Evolutionary conservation across 2,113 vertebrate species (phyloP), one percentile per base, ranked within the genome.

Genomic region (Tursiops truncatus): DNA sequence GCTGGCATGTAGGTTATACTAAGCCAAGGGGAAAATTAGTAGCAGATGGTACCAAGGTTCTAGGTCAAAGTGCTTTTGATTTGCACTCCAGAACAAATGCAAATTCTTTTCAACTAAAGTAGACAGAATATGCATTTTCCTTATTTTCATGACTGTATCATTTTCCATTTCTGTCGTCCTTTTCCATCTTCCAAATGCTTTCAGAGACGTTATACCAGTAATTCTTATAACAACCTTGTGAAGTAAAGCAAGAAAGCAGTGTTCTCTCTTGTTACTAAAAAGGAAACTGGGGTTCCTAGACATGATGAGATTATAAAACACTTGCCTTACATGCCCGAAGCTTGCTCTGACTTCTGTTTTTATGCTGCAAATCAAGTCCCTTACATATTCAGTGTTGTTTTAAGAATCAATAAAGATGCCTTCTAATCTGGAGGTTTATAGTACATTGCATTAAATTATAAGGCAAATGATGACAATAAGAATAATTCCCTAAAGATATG

Each of bases 41-140:
- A 77, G 84, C 91, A 97, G 80, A 93, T 83, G 70, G 41, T 56
- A 96, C 88, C 93, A 41, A 96, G 82, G 80, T 87, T 87, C 88
- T 79, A 87, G 88, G 90, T 92, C 88, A 92, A 91, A 73, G 76
- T 76, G 91, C 17, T 82, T 85, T 90, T 31, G 25, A 94, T 89
- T 93, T 70, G 67, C 53, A 96, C 79, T 71, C 60, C 73, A 80
- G 58, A 84, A 82, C 23, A 81, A 96, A 94, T 41, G 13, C 4
- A 41, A 79, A 79, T 79, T 90, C 23, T 79, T 95, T 91, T 56
- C 86, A 65, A 31, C 73, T 93, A 81, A 96, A 84, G 36, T 14
- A 89, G 62, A 95, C 62, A 41, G 91, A 89, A 91, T 81, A 25
- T 21, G 20, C 36, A 82, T 74, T 65, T 41, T 56, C 44, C 63